Evolutionary conservation across 1,140 invertebrate genomes (phyloP), one percentile per base, ranked within the genome.

Genomic region (Coenobita brevimanus): DNA sequence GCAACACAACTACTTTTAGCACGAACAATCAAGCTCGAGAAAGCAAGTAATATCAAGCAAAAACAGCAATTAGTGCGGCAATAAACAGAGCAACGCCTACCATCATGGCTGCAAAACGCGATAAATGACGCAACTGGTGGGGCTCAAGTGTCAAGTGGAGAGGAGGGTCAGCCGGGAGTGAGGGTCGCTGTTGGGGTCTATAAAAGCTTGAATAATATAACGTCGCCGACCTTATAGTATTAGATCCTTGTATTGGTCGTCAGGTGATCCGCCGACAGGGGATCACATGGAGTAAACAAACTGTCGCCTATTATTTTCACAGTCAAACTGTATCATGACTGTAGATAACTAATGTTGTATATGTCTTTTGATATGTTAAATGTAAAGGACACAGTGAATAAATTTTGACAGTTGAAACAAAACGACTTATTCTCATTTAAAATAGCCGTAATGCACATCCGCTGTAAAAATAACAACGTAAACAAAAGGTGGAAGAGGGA

Each of bases 61-160:
- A 76, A 15, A 24, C 36, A 76, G 50, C 17, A 76, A 85, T 76
- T 17, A 85, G 46, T 41, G 15, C 1, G 15, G 50, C 50, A 46
- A 73, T 38, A 30, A 33, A 54, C 62, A 60, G 67, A 88, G 54
- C 43, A 82, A 80, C 86, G 86, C 86, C 86, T 82, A 88, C 86
- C 86, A 88, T 88, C 86, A 88, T 88, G 86, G 86, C 86, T 88
- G 86, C 79, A 75, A 69, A 81, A 30, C 50, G 36, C 15, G 21
- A 88, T 71, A 88, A 69, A 43, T 75, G 69, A 36, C 57, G 33
- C 1, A 41, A 81, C 33, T 50, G 33, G 15, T 41, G 36, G 30
- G 10, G 6, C 33, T 21, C 38, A 75, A 75, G 71, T 75, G 71
- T 75, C 71, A 75, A 73, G 36, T 8, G 3, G 41, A 13, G 30